Evolutionary conservation across 2,888 invertebrate genomes (phyloP).

Genomic region (Ditula angustiorana): DNA sequence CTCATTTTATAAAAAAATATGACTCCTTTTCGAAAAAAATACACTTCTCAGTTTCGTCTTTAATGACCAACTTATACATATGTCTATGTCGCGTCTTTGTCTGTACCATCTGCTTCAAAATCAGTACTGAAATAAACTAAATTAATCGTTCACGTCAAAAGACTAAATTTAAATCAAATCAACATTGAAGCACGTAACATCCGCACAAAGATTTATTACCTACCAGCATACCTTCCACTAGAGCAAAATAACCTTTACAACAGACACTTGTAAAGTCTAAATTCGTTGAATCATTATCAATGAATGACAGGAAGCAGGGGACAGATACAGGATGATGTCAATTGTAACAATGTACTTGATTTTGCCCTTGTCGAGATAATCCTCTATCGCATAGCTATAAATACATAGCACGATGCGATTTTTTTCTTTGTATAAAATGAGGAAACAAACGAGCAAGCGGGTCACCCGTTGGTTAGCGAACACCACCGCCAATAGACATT

Average conservation of each 20-base stretch:
- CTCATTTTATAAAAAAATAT: no score
- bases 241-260: constrained; percentile 47
- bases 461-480: neutral
- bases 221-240: neutral
- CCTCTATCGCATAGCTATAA: constrained; percentile 52
- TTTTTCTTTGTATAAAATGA: neutral
- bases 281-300: constrained; percentile 48
- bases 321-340: constrained; percentile 71
- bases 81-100: no score
- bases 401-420: no score
- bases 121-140: neutral
- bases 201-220: constrained; percentile 32
- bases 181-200: constrained; percentile 19
- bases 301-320: constrained; percentile 61
- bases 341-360: constrained; percentile 61
- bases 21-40: no score
- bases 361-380: constrained; percentile 75
- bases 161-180: constrained; percentile 34
- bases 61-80: no score
- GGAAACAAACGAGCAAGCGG: no score
- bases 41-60: no score
- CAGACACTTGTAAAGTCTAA: constrained; percentile 44
- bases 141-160: constrained; percentile 9
- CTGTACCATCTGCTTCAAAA: no score
- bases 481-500: no score